phyloP scores from a whole-genome alignment of 2,888 invertebrate species.

The Lampropteryx suffumata region DNA sequence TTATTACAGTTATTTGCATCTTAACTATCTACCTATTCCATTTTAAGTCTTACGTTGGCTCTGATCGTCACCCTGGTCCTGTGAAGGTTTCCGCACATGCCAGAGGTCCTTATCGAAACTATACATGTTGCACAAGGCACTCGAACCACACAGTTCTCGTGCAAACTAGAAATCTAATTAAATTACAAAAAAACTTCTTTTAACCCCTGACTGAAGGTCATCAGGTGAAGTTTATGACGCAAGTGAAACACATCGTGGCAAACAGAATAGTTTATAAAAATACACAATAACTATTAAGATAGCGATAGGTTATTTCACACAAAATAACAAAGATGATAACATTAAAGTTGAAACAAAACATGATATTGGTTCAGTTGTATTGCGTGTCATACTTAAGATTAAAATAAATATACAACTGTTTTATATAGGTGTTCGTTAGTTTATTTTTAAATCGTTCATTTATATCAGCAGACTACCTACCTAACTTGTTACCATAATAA shows the following conservation, averaged over 20 bases:
- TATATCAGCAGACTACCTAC: too few relatives aligned
- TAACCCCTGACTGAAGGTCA: constrained; percentile 24
- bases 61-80: constrained; percentile 43
- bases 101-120: constrained; percentile 77
- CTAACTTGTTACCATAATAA: too few relatives aligned
- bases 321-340: too few relatives aligned
- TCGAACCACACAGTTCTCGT: constrained; percentile 10
- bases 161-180: background rate
- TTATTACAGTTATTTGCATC: constrained; percentile 2
- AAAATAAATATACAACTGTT: too few relatives aligned
- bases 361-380: too few relatives aligned
- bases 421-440: too few relatives aligned
- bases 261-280: constrained; percentile 1
- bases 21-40: background rate
- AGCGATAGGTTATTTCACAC: background rate
- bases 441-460: too few relatives aligned
- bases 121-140: constrained; percentile 53
- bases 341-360: too few relatives aligned
- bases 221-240: constrained; percentile 19
- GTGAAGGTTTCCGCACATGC: constrained; percentile 68
- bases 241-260: constrained; percentile 21
- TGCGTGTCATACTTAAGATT: too few relatives aligned
- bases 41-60: constrained; percentile 43
- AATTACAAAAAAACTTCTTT: constrained; percentile 12
- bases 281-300: constrained; percentile 4